Conservation (phyloP, 2,113 vertebrate genomes). For the Calyptomena viridis region DNA sequence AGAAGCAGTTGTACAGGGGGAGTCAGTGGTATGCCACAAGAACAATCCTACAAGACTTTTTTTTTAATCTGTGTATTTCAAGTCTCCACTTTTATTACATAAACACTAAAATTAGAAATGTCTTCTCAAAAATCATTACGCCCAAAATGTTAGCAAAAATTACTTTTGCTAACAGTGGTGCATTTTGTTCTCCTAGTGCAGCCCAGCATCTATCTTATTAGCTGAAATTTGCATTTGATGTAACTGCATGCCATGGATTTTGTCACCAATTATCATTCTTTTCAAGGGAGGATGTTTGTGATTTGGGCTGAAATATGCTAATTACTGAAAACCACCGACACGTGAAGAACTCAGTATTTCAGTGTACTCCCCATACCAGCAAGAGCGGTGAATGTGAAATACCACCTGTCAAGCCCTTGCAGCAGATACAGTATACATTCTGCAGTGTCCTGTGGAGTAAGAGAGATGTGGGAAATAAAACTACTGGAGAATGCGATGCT, state of each 20-base stretch:
- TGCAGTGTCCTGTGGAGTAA: not conserved
- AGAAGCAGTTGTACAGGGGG: not conserved
- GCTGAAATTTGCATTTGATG: constrained; percentile 49
- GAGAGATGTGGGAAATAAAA: not conserved
- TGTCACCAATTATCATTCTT: constrained; percentile 55
- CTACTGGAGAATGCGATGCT: not conserved
- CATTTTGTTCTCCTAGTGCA: not conserved
- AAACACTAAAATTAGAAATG: not conserved
- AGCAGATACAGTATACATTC: not conserved
- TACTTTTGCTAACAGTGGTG: not conserved
- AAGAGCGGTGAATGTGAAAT: not conserved
- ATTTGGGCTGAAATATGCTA: constrained; percentile 51
- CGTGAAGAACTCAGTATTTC: constrained; percentile 36
- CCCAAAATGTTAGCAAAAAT: not conserved
- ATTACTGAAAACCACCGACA: constrained; percentile 35
- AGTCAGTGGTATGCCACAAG: not conserved
- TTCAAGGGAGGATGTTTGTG: constrained; percentile 38
- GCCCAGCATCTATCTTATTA: not conserved
- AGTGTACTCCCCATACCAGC: not conserved
- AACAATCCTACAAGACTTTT: not conserved
- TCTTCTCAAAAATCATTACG: not conserved
- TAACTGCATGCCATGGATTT: constrained; percentile 35
- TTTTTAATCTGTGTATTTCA: not conserved
- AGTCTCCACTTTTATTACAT: not conserved
- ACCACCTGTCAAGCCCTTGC: not conserved